Evolutionary conservation across 2,888 invertebrate genomes (phyloP).

Genomic region (Cataglyphis altisquamis): DNA sequence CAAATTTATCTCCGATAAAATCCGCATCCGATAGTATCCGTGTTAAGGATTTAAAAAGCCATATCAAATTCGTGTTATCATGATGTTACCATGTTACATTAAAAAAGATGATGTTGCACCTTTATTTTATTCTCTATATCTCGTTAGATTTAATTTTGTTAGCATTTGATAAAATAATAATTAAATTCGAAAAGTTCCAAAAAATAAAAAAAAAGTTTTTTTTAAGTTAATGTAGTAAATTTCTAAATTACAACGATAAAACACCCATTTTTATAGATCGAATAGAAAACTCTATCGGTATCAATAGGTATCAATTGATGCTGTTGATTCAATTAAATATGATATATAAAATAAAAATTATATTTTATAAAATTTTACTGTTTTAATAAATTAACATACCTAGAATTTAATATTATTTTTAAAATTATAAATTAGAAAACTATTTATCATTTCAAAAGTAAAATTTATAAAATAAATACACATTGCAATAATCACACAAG

Average conservation of each 20-base stretch:
- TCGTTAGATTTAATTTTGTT: not conserved
- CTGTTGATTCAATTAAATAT: not conserved
- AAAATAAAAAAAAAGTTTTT: not conserved
- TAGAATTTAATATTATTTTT: not conserved
- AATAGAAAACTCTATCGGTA: not conserved
- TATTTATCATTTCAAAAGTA: not conserved
- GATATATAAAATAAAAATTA: not conserved
- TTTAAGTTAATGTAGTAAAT: not conserved
- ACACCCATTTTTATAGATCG: not conserved
- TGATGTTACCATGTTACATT: not conserved
- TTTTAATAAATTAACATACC: not conserved
- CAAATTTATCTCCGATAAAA: not conserved
- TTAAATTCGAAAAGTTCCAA: not conserved
- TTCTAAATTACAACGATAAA: not conserved
- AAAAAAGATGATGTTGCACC: not conserved
- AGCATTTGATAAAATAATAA: not conserved
- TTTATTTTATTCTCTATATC: not conserved
- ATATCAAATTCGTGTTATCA: not conserved
- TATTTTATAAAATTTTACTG: not conserved
- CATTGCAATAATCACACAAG: slow-evolving; percentile 14
- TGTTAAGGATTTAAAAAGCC: not conserved
- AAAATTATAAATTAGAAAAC: not conserved
- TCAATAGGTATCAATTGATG: not conserved
- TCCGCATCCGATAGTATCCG: no score
- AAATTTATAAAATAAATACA: not conserved